phyloP scores from a whole-genome alignment of 2,888 invertebrate genomes.

The Morinoia aosen region DNA sequence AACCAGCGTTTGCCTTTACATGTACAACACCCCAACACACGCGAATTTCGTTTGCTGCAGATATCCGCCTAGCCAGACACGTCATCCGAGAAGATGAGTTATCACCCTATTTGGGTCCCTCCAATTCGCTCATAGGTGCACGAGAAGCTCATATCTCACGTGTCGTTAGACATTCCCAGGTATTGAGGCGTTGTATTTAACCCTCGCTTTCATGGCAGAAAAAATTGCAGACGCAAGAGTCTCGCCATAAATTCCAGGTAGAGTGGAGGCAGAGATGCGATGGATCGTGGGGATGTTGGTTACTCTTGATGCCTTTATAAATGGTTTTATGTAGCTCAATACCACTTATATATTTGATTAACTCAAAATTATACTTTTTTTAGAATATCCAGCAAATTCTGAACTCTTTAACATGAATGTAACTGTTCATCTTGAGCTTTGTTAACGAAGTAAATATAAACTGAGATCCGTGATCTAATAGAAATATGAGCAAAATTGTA shows the following conservation, averaged over 20 bases:
- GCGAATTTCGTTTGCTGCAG: not conserved
- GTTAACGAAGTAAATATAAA: no score
- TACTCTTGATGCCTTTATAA: not conserved
- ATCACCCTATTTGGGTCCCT: not conserved
- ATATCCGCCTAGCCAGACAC: not conserved
- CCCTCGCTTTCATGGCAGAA: not conserved
- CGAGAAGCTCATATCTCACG: not conserved
- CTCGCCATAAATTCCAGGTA: not conserved
- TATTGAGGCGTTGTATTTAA: not conserved
- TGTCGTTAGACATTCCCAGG: not conserved
- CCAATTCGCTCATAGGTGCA: not conserved
- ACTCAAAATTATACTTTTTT: no score
- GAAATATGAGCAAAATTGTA: no score
- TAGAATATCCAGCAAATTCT: no score
- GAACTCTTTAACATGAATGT: no score
- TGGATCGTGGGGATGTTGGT: not conserved
- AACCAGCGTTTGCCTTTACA: not conserved
- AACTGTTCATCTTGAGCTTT: no score
- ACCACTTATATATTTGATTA: no score
- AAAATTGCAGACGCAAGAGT: not conserved
- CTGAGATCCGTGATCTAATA: no score
- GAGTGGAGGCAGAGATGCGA: not conserved
- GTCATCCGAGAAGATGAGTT: not conserved
- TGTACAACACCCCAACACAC: not conserved
- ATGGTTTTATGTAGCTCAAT: no score